These are phyloP conservation scores for Clarias macrocephalus DNA, from an alignment of 2,113 vertebrate species.

Conservation along the genomic window DNA sequence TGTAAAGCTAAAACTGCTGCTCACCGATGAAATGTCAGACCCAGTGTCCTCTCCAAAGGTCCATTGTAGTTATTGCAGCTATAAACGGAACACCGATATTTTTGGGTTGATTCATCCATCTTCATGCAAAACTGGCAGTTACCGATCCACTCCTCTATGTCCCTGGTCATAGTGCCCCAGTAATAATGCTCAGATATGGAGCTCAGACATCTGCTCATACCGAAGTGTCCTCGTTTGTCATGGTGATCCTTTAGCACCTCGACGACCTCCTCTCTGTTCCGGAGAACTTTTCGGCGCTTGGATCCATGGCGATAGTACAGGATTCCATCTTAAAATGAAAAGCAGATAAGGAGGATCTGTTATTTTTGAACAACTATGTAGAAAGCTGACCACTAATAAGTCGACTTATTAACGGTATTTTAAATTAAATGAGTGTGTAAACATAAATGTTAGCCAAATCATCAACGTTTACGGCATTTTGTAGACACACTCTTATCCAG, in stretches of 20 bases:
- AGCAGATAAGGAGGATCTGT: background rate
- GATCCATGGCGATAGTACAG: constrained; percentile 61
- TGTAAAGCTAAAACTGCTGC: background rate
- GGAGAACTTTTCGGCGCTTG: constrained; percentile 58
- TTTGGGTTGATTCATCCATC: constrained; percentile 43
- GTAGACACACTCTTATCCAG: too few species aligned
- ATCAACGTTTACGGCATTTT: too few species aligned
- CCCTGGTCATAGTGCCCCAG: constrained; percentile 51
- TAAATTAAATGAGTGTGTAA: background rate
- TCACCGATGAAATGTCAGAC: constrained; percentile 49
- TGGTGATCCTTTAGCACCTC: constrained; percentile 64
- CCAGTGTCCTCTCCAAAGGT: constrained; percentile 43
- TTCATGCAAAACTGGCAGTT: constrained; percentile 47
- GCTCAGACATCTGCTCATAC: constrained; percentile 59
- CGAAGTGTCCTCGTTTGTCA: constrained; percentile 64
- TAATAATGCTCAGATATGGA: constrained; percentile 60
- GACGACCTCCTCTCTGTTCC: constrained; percentile 65
- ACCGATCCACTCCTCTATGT: constrained; percentile 45
- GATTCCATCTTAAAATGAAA: constrained; percentile 59
- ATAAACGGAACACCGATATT: constrained; percentile 41
- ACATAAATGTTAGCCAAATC: background rate
- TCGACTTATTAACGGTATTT: background rate
- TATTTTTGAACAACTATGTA: background rate
- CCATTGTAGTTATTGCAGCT: constrained; percentile 49
- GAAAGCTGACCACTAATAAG: background rate